These are phyloP conservation scores for Darevskia nairensis DNA, from an alignment of 2,797 vertebrate species.

Conservation along the genomic window DNA sequence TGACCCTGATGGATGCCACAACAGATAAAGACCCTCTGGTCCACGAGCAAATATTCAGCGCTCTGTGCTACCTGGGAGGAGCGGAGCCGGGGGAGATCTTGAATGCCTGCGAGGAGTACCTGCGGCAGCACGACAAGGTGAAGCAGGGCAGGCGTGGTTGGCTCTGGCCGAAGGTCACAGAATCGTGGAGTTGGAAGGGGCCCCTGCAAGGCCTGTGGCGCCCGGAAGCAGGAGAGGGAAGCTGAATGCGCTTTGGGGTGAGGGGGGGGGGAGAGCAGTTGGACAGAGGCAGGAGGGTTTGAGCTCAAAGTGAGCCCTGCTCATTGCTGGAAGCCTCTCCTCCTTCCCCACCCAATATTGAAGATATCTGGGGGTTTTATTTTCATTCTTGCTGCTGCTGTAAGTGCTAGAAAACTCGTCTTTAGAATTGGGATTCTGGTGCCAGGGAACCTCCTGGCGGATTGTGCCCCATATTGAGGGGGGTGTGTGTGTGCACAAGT, in stretches of 20 bases:
- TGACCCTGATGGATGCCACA: conserved; percentile 88
- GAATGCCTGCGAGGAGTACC: conserved; percentile 88
- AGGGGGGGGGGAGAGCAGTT: too few relatives aligned
- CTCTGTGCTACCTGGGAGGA: conserved; percentile 88
- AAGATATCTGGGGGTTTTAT: neutral
- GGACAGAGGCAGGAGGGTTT: neutral
- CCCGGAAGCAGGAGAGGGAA: too few relatives aligned
- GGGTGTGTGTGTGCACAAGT: too few relatives aligned
- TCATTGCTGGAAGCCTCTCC: neutral
- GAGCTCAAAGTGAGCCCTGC: neutral
- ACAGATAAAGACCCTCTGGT: conserved; percentile 89
- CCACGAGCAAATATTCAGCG: conserved; percentile 91
- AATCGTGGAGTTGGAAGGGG: neutral
- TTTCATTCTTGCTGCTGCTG: too few relatives aligned
- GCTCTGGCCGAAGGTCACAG: neutral
- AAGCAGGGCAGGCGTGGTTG: fast-evolving
- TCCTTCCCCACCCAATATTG: too few relatives aligned
- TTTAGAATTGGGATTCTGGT: too few relatives aligned
- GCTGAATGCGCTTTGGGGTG: neutral
- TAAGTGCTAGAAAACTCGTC: too few relatives aligned
- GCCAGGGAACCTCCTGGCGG: neutral
- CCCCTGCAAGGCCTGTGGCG: neutral
- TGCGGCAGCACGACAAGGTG: conserved; percentile 92
- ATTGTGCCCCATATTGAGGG: neutral
- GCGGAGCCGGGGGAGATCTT: conserved; percentile 84